phyloP scores from a whole-genome alignment of 1,140 invertebrate species.

The Melitaea cinxia region DNA sequence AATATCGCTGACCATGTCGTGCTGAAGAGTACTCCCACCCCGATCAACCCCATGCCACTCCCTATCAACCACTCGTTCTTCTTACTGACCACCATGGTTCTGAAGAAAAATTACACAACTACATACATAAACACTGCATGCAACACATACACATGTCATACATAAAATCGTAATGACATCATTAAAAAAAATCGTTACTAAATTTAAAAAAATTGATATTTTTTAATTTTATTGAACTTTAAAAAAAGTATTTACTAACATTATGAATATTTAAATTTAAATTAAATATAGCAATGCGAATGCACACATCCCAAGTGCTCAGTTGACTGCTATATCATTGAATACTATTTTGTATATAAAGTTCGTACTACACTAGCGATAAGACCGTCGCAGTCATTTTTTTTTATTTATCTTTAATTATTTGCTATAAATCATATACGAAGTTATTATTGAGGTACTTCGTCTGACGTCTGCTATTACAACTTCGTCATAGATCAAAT shows the following conservation, averaged over 20 bases:
- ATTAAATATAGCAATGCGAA: background rate
- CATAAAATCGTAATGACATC: background rate
- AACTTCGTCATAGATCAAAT: too few relatives aligned
- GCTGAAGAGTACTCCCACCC: constrained; percentile 13
- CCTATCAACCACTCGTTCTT: constrained; percentile 31
- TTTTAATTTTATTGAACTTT: too few relatives aligned
- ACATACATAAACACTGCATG: background rate
- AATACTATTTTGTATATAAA: background rate
- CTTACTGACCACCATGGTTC: constrained; percentile 29
- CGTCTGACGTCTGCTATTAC: too few relatives aligned
- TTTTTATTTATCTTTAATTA: background rate
- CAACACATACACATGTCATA: background rate
- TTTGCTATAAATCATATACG: too few relatives aligned
- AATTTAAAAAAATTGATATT: too few relatives aligned
- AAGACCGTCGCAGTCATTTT: background rate
- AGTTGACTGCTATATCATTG: background rate
- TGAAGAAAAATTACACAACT: background rate
- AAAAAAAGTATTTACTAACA: too few relatives aligned
- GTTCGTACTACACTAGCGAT: background rate
- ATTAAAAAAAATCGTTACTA: too few relatives aligned
- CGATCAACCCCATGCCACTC: constrained; percentile 20
- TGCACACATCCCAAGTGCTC: background rate
- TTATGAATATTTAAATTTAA: background rate
- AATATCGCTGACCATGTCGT: constrained; percentile 28
- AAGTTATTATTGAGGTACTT: too few relatives aligned